Conservation (phyloP, 2,888 invertebrate species). For the Ceraclea dissimilis region DNA sequence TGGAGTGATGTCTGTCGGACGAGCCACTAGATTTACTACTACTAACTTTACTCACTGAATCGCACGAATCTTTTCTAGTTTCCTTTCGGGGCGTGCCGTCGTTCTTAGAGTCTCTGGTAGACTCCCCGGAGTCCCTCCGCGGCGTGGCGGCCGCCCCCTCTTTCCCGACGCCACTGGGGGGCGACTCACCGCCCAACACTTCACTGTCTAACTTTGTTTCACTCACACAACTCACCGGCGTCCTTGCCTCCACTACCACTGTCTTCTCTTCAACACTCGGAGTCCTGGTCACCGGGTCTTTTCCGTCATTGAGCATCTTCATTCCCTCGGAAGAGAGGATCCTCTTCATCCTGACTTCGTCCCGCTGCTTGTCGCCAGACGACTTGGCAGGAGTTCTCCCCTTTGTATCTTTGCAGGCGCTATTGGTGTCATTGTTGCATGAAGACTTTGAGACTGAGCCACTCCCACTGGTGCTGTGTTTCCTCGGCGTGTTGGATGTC, state of each 20-base stretch:
- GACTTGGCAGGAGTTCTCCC: background rate
- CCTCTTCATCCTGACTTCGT: background rate
- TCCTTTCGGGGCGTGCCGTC: no score
- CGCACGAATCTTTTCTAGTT: no score
- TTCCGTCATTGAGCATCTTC: background rate
- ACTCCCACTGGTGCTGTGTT: background rate
- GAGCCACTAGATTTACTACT: background rate
- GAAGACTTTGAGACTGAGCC: background rate
- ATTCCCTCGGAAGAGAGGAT: background rate
- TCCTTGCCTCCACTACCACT: background rate
- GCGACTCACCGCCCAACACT: no score
- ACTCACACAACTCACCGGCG: background rate
- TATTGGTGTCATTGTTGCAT: no score
- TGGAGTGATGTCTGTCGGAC: background rate
- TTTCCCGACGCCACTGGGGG: no score
- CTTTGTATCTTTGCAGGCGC: background rate
- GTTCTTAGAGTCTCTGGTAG: background rate
- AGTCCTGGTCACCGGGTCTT: background rate
- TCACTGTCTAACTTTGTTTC: slow-evolving; percentile 3
- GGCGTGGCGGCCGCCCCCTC: no score
- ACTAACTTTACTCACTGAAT: no score
- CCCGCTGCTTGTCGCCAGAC: background rate
- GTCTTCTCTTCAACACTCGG: background rate
- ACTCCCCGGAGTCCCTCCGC: slow-evolving; percentile 3
- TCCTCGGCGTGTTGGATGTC: background rate